Evolutionary conservation across 2,797 vertebrate species (phyloP).

Genomic region (Florisuga fusca): DNA sequence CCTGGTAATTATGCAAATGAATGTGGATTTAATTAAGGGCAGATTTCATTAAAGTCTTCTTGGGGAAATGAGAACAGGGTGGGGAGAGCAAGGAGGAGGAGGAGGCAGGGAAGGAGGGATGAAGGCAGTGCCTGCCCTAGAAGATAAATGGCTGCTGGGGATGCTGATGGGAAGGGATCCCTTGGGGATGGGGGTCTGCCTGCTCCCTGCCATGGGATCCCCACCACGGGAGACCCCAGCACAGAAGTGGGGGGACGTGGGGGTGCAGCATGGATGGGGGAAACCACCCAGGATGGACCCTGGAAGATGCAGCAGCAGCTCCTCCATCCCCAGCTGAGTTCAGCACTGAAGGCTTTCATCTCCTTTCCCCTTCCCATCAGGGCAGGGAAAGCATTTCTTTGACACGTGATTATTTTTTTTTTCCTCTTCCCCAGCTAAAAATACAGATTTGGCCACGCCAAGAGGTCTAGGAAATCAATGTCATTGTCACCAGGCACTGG

Average conservation of each 20-base stretch:
- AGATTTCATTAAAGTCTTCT: constrained; percentile 75
- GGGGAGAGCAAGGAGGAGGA: background rate
- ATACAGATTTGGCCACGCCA: constrained; percentile 10
- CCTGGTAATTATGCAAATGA: constrained; percentile 83
- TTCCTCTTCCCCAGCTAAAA: constrained; percentile 1
- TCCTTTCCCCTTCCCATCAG: background rate
- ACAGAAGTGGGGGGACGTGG: fast-evolving
- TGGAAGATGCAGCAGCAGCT: background rate
- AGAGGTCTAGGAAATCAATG: constrained; percentile 61
- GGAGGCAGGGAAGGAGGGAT: background rate
- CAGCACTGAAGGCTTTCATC: background rate
- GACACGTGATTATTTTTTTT: background rate
- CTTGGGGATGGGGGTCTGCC: fast-evolving
- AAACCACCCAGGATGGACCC: fast-evolving
- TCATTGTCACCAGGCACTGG: constrained; percentile 43
- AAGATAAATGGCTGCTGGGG: background rate
- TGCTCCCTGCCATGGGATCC: background rate
- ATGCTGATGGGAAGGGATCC: background rate
- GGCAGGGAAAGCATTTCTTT: background rate
- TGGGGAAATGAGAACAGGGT: constrained; percentile 48
- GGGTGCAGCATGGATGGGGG: background rate
- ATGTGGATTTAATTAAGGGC: constrained; percentile 85
- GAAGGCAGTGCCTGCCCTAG: background rate
- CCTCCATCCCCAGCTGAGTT: background rate
- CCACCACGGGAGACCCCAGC: fast-evolving